Conservation (phyloP, 2,797 vertebrate species). For the Uromys caudimaculatus region DNA sequence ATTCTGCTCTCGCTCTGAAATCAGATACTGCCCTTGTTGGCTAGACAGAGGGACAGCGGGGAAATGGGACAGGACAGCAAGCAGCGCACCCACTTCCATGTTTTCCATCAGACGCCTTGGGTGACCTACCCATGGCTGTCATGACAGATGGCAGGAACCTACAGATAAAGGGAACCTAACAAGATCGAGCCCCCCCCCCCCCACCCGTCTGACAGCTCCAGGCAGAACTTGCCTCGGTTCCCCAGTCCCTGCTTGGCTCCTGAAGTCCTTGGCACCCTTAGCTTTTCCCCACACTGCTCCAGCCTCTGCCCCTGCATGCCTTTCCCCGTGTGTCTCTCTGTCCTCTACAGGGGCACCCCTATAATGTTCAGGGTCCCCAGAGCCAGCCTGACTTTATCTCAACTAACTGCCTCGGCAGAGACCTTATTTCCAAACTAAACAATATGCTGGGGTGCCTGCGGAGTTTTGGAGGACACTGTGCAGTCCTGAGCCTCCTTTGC, state of each 20-base stretch:
- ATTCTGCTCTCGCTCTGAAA: neutral
- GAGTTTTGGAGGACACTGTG: no score
- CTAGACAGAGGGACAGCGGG: neutral
- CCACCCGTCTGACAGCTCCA: neutral
- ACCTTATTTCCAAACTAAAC: no score
- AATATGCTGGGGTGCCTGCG: no score
- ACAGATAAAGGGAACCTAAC: neutral
- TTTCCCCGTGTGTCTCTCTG: neutral
- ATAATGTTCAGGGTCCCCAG: no score
- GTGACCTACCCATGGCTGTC: neutral
- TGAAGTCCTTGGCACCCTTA: neutral
- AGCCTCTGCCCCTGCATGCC: neutral
- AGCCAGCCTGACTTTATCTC: neutral
- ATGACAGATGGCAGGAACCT: neutral
- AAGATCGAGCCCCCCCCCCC: neutral
- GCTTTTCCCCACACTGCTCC: accelerated
- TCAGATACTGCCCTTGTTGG: neutral
- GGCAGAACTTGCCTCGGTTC: neutral
- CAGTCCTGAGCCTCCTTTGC: neutral
- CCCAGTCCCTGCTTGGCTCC: neutral
- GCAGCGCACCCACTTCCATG: neutral
- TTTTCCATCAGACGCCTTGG: neutral
- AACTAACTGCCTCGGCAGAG: neutral
- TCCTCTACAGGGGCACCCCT: neutral
- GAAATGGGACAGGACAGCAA: neutral